Base-by-base conservation (phyloP, 92 coral and sea anemone genomes). In the Metridium senile region DNA sequence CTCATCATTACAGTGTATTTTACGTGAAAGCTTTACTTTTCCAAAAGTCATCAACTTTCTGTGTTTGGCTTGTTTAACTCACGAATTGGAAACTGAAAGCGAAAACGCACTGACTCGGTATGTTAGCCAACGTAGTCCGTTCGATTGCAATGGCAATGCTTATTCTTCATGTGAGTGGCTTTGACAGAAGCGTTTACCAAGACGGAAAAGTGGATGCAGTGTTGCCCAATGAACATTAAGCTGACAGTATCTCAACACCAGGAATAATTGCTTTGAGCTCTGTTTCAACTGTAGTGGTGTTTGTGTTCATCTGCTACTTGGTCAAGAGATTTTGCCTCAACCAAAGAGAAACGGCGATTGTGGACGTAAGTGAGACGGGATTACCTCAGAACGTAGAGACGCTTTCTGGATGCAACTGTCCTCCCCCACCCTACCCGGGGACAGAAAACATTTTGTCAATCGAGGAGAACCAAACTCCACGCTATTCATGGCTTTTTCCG, bases 321-420 rank as follows among this genome's bases (percentile, higher is more conserved):
- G 28, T 73, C 33, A 73, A 73, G 54, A 73, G 30, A 34, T 58
- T 2, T 35, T 73, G 78, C 31, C 57, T 46, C 65, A 58, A 25
- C 0, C 56, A 73, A 33, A 26, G 29, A 9, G 67, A 58, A 34
- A 57, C 51, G 7, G 56, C 78, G 4, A 33, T 54, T n/a, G n/a
- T 73, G 8, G 68, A 57, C 20, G 46, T 70, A 0, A 43, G 23
- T 17, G 61, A 39, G 8, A 39, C 6, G 8, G 13, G 49, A 13
- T 6, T 13, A 39, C 6, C 26, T 22, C 51, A n/a, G 20, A 6
- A 68, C 9, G 30, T 9, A 26, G 63, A 57, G 72, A 35, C 23
- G 1, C 30, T 33, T 19, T 39, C 6, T 4, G 49, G 49, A 39
- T 39, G 49, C 49, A 39, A 39, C 13, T 13, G 13, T 39, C 8